Base-by-base conservation (phyloP, 37 sponge, comb jelly and placozoan genomes). In the Agelas oroides region DNA sequence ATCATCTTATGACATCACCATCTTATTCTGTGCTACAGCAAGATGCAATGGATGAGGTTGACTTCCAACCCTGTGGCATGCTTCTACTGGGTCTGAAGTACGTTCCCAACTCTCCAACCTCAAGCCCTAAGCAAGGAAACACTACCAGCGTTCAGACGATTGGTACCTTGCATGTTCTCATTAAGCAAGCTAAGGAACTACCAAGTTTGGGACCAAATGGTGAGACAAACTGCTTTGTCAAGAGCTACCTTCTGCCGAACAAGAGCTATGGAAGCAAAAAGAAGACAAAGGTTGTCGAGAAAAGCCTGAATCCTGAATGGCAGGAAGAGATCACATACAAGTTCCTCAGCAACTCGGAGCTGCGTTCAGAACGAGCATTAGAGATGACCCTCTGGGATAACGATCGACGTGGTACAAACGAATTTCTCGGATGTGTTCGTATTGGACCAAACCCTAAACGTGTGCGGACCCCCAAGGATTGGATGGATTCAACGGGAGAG, bases 371-470 rank as follows among this genome's bases (percentile, higher is more conserved):
- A 13, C 37, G 86, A 11, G 91, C 69, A 2, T 55, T 91, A 35
- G 92, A 91, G 60, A 67, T 91, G 33, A 91, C 92, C 6, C 33
- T 91, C 1, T 91, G 92, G 92, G 83, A 91, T 61, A 25, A 59
- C 17, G 83, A 91, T 35, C 61, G 65, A 37, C 58, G 88, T 27
- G 76, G 87, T 41, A 82, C 46, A 19, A 91, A 91, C 53, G 78
- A 82, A 27, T 91, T 91, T 58, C 77, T 91, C 54, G 92, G 92
- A 33, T 87, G 92, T 1, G 14, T 91, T 14, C 73, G 87, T 13
- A 55, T 91, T 37, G 92, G 92, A 23, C 71, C 85, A 56, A 27
- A 36, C 20, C 74, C 59, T 0, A 13, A 15, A 15, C 75, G 0
- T 11, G 24, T 38, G 36, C 14, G 27, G 20, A 18, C 11, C 52